Percentiles rank a stretch among this genome's conserved stretches.
These are phyloP conservation scores for Zaprionus bogoriensis DNA, from an alignment of 2,888 invertebrate genomes.

Conservation along the genomic window DNA sequence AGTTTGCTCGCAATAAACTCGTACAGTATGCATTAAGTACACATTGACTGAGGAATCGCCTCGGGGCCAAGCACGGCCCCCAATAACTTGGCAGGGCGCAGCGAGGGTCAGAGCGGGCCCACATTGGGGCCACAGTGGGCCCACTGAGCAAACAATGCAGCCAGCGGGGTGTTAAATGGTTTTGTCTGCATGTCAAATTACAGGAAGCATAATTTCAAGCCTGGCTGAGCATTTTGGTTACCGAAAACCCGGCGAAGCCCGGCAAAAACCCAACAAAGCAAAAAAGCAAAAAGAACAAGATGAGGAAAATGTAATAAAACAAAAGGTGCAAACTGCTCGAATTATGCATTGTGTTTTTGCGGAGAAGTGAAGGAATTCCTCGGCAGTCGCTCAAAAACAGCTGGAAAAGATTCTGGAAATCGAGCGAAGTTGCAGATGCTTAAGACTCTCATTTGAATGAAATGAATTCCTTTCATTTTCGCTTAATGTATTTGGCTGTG, in stretches of 20 bases:
- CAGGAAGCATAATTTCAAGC: conserved; percentile 76
- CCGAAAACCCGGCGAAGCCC: conserved; percentile 28
- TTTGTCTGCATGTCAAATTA: conserved; percentile 76
- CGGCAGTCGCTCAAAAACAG: too few species aligned
- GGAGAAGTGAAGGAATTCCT: background rate
- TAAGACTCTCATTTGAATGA: too few species aligned
- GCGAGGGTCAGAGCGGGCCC: background rate
- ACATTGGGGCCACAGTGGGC: background rate
- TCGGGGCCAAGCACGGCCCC: conserved; percentile 1
- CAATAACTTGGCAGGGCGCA: background rate
- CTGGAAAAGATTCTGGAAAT: too few species aligned
- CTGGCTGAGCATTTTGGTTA: conserved; percentile 55
- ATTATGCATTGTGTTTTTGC: conserved; percentile 44
- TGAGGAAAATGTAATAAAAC: conserved; percentile 19
- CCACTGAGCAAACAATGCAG: conserved; percentile 58
- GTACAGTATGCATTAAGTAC: conserved; percentile 48
- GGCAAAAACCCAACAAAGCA: conserved; percentile 9
- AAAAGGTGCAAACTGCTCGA: conserved; percentile 49
- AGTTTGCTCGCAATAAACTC: conserved; percentile 19
- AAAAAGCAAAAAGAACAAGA: conserved; percentile 5
- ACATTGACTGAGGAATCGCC: conserved; percentile 39
- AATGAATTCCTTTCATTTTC: conserved; percentile 5
- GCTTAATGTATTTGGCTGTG: conserved; percentile 42
- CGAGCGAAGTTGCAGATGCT: background rate
- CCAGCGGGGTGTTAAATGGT: conserved; percentile 74